phyloP scores from a whole-genome alignment of 2,888 invertebrate genomes.

The Phlogophora meticulosa region DNA sequence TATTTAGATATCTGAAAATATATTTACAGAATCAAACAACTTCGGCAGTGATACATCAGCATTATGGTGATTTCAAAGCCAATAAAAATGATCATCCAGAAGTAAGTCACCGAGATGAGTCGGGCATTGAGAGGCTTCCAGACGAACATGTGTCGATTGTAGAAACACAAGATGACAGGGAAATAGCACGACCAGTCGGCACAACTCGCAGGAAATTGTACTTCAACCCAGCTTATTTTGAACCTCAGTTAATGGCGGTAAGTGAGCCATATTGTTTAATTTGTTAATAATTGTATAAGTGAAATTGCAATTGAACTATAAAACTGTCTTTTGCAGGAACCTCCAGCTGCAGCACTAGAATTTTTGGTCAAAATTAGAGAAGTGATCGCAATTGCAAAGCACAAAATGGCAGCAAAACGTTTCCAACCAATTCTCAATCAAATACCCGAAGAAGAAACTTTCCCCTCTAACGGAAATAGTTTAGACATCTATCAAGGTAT shows the following conservation, averaged over 20 bases:
- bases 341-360: constrained; percentile 97
- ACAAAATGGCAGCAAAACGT: constrained; percentile 95
- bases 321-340: constrained; percentile 92
- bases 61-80: constrained; percentile 80
- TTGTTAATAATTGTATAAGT: not conserved
- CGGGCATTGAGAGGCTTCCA: constrained; percentile 93
- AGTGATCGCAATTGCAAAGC: constrained; percentile 97
- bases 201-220: constrained; percentile 95
- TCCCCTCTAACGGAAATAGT: constrained; percentile 86
- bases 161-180: constrained; percentile 94
- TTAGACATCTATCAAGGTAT: constrained; percentile 87
- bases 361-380: constrained; percentile 97
- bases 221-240: constrained; percentile 98
- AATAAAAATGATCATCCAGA: constrained; percentile 78
- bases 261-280: constrained; percentile 69
- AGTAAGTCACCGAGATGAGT: constrained; percentile 88
- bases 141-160: constrained; percentile 96
- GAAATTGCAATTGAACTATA: constrained; percentile 4
- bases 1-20: constrained; percentile 26
- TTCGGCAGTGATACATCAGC: constrained; percentile 94
- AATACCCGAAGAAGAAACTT: constrained; percentile 95
- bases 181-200: constrained; percentile 93
- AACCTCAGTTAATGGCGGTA: constrained; percentile 96
- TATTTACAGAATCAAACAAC: constrained; percentile 89
- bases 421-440: constrained; percentile 95